Percentiles rank a stretch among this genome's conserved stretches.
phyloP scores from a whole-genome alignment of 53 echinoderm and acorn worm genomes.

The Apostichopus leukothele region DNA sequence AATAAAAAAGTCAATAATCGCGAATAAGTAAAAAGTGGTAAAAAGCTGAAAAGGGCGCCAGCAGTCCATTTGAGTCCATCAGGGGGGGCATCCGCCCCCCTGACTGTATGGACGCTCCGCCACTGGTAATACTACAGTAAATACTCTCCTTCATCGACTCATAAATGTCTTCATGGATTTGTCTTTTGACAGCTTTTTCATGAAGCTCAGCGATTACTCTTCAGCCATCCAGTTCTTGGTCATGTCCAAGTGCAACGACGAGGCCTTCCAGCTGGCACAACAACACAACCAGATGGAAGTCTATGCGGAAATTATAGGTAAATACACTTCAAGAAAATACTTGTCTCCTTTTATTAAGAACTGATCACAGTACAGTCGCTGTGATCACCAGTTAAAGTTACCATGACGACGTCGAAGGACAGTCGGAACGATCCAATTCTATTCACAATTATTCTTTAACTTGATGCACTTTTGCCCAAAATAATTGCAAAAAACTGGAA shows the following conservation, averaged over 20 bases:
- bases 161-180: no score
- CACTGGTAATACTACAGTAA: no score
- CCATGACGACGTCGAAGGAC: background rate
- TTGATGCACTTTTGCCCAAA: no score
- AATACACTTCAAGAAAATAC: background rate
- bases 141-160: no score
- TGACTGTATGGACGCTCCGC: no score
- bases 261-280: slow-evolving; percentile 96
- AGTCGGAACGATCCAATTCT: background rate
- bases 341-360: background rate
- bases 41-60: no score
- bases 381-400: background rate
- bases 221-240: slow-evolving; percentile 99
- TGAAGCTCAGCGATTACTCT: slow-evolving; percentile 95
- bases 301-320: slow-evolving; percentile 98
- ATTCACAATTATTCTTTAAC: no score
- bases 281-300: slow-evolving; percentile 99
- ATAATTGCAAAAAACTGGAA: no score
- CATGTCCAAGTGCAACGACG: slow-evolving; percentile 99
- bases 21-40: no score
- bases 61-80: no score
- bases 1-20: no score
- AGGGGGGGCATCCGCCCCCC: no score
- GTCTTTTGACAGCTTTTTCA: slow-evolving; percentile 78
- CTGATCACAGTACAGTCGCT: background rate